Evolutionary conservation across 2,113 vertebrate species (phyloP), one percentile per base, ranked within the genome.

Genomic region (Odocoileus hemionus): DNA sequence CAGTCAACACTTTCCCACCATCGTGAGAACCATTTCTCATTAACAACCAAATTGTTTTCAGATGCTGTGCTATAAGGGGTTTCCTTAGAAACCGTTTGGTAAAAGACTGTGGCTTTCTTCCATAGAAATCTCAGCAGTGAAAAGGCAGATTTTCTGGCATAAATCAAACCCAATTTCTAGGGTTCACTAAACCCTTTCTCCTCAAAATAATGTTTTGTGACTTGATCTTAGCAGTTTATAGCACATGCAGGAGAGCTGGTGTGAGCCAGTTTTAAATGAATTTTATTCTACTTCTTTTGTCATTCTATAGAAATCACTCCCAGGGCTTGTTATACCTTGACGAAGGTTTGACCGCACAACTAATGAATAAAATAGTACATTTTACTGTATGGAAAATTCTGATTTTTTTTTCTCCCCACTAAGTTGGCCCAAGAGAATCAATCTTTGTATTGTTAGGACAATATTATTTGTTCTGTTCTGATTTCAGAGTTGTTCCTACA

Each of bases 1-100:
- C 94, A 98, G 98, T 98, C 98, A 97, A 98, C 98, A 98, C 98
- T 99, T 99, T 99, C 99, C 99, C 99, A 99, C 99, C 99, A 23
- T 98, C 97, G 95, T 98, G 98, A 98, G 99, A 99, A 99, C 99
- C 98, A 99, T 98, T 99, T 99, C 99, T 99, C 99, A 99, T 99
- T 99, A 99, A 99, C 99, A 99, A 99, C 99, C 98, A 98, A 99
- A 99, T 99, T 99, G 99, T 99, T 99, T 99, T 99, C 99, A 99
- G 99, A 99, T 98, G 98, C 99, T 98, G 97, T 96, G 94, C 98
- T 99, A 98, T 99, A 99, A 97, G 98, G 98, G 97, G 99, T 99
- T 99, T 98, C 99, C 99, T 98, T 99, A 99, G 99, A 99, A 99
- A 99, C 99, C 98, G 95, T 94, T 98, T 97, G 98, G 98, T 99